Base-by-base conservation (phyloP, 2,797 vertebrate species). In the Apogon talboti region DNA sequence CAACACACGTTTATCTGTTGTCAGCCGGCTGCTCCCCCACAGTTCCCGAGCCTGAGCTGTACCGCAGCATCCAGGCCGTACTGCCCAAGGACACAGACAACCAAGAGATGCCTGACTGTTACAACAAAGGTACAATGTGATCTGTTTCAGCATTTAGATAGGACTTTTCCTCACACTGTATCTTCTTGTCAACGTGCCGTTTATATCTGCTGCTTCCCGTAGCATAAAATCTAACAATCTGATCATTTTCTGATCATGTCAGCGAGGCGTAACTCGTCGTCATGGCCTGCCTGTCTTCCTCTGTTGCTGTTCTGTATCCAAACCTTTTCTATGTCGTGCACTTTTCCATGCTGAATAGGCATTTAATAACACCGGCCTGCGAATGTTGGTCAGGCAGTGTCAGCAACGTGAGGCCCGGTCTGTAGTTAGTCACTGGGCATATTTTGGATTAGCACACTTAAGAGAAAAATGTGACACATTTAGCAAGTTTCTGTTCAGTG, bases 51-150 rank as follows among this genome's bases (percentile, higher is more conserved):
- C 89, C 94, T 0, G 96, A 97, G 68, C 92, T 98, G 48, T 95
- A 96, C 85, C 94, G 95, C 75, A 94, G 94, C 0, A 89, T 99
- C 57, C 94, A 95, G 62, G 93, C 95, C 0, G 88, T 96, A 65
- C 78, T 93, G 69, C 87, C 91, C 28, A 89, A 95, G 15, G 95
- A 95, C 46, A 90, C 95, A 10, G 93, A 95, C 0, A 64, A 76
- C 54, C 91, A 91, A 30, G 84, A 89, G 21, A 71, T 91, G 0
- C 46, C 87, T 18, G 88, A 92, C 74, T 90, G 89, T 65, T 81
- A 82, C 0, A 94, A 94, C 85, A 94, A 92, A 93, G 96, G 96
- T 98, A 86, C 30, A 4, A 1, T 4, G 11, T 10, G 1, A 43
- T 46, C 15, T 30, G 1, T 4, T 9, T 13, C 0, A 12, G 1